A percentile compares a stretch with the other conserved stretches of the same genome.
These are phyloP conservation scores for Tiliacea aurago DNA, from an alignment of 2,888 invertebrate species.

Conservation along the genomic window DNA sequence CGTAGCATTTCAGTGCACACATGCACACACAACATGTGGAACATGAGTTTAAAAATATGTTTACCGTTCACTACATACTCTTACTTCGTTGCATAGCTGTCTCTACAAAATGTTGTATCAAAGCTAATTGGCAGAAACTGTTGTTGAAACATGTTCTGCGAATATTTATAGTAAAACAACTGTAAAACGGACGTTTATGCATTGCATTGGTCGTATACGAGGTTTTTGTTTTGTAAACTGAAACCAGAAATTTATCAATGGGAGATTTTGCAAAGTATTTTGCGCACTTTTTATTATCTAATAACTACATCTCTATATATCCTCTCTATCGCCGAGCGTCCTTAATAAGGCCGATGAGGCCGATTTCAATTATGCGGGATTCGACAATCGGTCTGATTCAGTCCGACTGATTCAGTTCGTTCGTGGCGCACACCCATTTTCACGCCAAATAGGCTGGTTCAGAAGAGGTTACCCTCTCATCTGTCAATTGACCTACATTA, in stretches of 20 bases:
- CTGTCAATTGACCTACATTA: too few relatives aligned
- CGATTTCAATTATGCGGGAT: too few relatives aligned
- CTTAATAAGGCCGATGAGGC: too few relatives aligned
- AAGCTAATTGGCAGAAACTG: conserved; percentile 46
- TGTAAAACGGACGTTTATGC: conserved; percentile 12
- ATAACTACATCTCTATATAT: too few relatives aligned
- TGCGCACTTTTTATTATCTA: too few relatives aligned
- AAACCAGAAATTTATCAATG: background rate
- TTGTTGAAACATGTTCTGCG: conserved; percentile 14
- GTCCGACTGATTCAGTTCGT: too few relatives aligned
- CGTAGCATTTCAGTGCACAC: background rate
- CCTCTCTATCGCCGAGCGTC: too few relatives aligned
- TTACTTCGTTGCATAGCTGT: background rate
- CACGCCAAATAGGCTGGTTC: too few relatives aligned
- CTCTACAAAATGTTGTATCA: conserved; percentile 29
- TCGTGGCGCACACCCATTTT: too few relatives aligned
- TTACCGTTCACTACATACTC: background rate
- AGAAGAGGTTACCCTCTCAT: too few relatives aligned
- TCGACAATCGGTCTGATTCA: too few relatives aligned
- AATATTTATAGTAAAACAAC: conserved; percentile 19
- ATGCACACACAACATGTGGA: too few relatives aligned
- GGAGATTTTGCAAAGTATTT: background rate
- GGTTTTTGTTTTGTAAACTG: conserved; percentile 6
- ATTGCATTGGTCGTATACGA: background rate
- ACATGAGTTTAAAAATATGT: conserved; percentile 12